These are phyloP conservation scores for Channa maculata DNA, from an alignment of 2,113 vertebrate genomes.

Conservation along the genomic window DNA sequence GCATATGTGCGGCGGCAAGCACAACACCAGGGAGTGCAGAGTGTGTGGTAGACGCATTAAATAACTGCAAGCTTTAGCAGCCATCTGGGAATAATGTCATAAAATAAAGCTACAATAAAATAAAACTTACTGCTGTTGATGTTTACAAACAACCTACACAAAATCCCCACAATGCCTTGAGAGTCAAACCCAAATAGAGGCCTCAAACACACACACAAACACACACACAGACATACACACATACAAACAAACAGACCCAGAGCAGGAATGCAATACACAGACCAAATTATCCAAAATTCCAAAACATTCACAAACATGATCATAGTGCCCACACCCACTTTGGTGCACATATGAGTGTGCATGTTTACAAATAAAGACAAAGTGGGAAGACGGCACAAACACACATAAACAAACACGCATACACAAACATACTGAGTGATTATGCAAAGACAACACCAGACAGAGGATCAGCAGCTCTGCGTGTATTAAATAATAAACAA, in stretches of 20 bases:
- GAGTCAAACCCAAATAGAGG: constrained; percentile 43
- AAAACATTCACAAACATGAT: constrained; percentile 68
- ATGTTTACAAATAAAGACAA: constrained; percentile 74
- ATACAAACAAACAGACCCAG: constrained; percentile 67
- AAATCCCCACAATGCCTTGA: constrained; percentile 63
- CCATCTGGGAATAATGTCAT: constrained; percentile 75
- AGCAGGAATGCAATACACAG: constrained; percentile 52
- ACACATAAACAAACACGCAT: constrained; percentile 34
- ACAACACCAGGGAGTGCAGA: constrained; percentile 27
- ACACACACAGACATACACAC: constrained; percentile 15
- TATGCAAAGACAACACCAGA: constrained; percentile 52
- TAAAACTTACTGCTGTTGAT: constrained; percentile 72
- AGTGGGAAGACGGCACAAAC: constrained; percentile 46
- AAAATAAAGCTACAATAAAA: constrained; percentile 76
- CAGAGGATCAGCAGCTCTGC: constrained; percentile 21
- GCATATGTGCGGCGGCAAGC: constrained; percentile 33
- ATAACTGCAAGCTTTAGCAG: constrained; percentile 50
- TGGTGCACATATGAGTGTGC: constrained; percentile 42
- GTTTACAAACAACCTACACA: constrained; percentile 76
- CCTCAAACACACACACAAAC: constrained; percentile 41
- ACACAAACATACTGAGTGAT: constrained; percentile 41
- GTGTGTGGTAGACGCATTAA: constrained; percentile 54
- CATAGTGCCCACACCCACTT: constrained; percentile 62
- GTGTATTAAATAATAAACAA: constrained; percentile 22
- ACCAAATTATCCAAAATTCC: constrained; percentile 52